Percentiles rank a stretch among this genome's conserved stretches.
These are phyloP conservation scores for Hylomyscus alleni DNA, from an alignment of 2,797 vertebrate species.

Conservation along the genomic window DNA sequence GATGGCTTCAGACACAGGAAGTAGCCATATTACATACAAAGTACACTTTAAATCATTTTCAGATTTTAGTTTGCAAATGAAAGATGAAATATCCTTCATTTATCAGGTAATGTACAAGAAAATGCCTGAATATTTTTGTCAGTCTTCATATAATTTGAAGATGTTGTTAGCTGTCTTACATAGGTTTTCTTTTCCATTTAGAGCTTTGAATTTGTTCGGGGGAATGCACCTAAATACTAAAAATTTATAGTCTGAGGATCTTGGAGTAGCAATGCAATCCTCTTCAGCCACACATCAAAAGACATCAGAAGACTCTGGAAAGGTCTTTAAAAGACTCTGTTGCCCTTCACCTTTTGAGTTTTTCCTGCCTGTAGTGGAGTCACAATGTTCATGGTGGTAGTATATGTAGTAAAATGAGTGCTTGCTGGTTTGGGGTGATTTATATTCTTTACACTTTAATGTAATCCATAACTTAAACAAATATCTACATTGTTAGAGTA, in stretches of 20 bases:
- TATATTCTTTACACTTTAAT: not conserved
- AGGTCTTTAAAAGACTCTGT: not conserved
- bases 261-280: not conserved
- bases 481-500: constrained; percentile 53
- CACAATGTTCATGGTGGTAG: not conserved
- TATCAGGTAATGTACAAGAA: not conserved
- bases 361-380: not conserved
- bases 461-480: not conserved
- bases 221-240: not conserved
- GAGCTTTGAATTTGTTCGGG: not conserved
- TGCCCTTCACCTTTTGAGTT: not conserved
- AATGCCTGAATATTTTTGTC: constrained; percentile 2
- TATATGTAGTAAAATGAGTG: constrained; percentile 13
- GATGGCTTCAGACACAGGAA: not conserved
- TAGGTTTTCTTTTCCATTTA: not conserved
- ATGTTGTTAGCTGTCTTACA: not conserved
- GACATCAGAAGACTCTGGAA: not conserved
- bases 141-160: not conserved
- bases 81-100: not conserved
- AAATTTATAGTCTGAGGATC: not conserved
- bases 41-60: not conserved
- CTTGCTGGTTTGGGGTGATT: not conserved
- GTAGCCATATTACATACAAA: not conserved
- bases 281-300: not conserved
- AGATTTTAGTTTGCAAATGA: not conserved